Evolutionary conservation across 2,797 vertebrate species (phyloP).

Genomic region (Catostomus latipinnis): DNA sequence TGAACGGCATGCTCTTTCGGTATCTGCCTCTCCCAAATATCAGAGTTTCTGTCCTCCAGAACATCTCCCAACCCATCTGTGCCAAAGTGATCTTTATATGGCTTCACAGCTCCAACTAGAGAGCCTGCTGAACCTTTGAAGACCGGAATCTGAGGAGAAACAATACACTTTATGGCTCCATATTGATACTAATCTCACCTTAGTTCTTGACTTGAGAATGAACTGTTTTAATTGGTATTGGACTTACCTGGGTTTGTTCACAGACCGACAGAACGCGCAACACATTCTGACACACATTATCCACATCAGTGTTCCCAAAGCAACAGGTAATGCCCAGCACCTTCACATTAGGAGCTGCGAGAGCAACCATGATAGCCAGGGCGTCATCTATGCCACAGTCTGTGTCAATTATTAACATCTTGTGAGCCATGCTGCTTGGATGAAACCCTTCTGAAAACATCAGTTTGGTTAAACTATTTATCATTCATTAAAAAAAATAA

Average conservation of each 20-base stretch:
- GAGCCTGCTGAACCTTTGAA: slow-evolving; percentile 72
- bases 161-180: not conserved
- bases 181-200: not conserved
- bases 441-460: not conserved
- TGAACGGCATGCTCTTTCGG: slow-evolving; percentile 75
- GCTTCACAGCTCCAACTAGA: slow-evolving; percentile 62
- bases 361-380: slow-evolving; percentile 80
- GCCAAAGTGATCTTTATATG: slow-evolving; percentile 73
- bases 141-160: slow-evolving; percentile 75
- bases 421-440: slow-evolving; percentile 70
- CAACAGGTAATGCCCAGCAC: slow-evolving; percentile 79
- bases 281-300: slow-evolving; percentile 80
- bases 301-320: slow-evolving; percentile 75
- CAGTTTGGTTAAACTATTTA: not conserved
- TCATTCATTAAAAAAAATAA: not conserved
- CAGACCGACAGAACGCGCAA: slow-evolving; percentile 76
- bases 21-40: slow-evolving; percentile 71
- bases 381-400: slow-evolving; percentile 85
- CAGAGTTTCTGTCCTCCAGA: slow-evolving; percentile 67
- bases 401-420: slow-evolving; percentile 79
- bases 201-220: not conserved
- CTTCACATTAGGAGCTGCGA: slow-evolving; percentile 70
- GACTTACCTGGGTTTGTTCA: slow-evolving; percentile 66
- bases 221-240: not conserved
- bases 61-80: slow-evolving; percentile 80